Evolutionary conservation across 53 echinoderm and acorn worm species (phyloP), one percentile per base, ranked within the genome.

Genomic region (Luidia sarsii): DNA sequence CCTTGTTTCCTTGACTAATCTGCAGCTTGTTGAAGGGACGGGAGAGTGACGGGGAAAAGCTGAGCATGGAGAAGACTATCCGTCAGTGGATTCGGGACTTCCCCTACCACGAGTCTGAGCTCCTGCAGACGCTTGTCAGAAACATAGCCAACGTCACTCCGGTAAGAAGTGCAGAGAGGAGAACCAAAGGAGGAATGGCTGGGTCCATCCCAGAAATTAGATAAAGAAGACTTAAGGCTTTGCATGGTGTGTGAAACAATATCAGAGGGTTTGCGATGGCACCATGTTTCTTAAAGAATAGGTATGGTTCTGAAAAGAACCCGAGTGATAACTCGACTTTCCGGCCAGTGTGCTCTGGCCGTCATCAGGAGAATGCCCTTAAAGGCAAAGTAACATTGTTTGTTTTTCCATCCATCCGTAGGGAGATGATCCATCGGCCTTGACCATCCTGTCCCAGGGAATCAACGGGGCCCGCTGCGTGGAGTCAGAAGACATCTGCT

Each of bases 391-490:
- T 33, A 4, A 8, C 28, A 21, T 51, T 2, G 1, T 27, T 29
- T 39, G 15, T 50, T 72, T 23, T 33, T 37, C 18, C n/a, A 24
- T 43, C 46, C 38, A 10, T 50, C 34, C 75, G 1, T 54, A 92
- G 95, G 95, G 95, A 29, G 79, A 90, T 8, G 93, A 93, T 29
- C 97, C 97, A 3, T 52, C 90, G 54, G 93, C 97, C 13, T 65
- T 93, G 64, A 53, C 66, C 25, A 91, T 93, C 33, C 60, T 96
- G 10, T 85, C 93, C 7, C 97, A 96, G 43, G 93, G 87, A 3
- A 83, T 96, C 39, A 96, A 96, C 48, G 97, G 97, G 50, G 64
- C 86, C 10, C 90, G 93, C 46, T 93, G 93, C 64, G 82, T 93
- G 24, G 86, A 90, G 33, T 55, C 79, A 16, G 89, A 85, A 28